phyloP scores from a whole-genome alignment of 2,888 invertebrate species.

The Drepana falcataria region DNA sequence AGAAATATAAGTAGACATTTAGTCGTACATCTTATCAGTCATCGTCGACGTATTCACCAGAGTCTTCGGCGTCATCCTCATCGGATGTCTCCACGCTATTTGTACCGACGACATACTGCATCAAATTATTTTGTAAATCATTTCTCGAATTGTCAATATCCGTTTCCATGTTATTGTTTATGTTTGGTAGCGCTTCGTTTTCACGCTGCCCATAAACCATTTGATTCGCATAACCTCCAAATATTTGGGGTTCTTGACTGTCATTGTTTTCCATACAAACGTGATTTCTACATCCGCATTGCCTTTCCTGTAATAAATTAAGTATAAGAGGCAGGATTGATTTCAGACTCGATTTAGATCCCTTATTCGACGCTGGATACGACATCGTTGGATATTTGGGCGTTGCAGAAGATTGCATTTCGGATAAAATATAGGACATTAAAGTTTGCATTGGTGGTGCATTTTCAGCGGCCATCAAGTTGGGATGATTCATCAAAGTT shows the following conservation, averaged over 20 bases:
- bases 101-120: slow-evolving; percentile 13
- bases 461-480: slow-evolving; percentile 18
- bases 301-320: slow-evolving; percentile 52
- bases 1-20: slow-evolving; percentile 5
- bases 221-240: slow-evolving; percentile 39
- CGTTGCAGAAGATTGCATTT: slow-evolving; percentile 14
- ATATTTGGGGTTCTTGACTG: slow-evolving; percentile 23
- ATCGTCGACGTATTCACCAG: slow-evolving; percentile 22
- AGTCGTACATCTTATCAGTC: slow-evolving; percentile 17
- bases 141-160: slow-evolving; percentile 9
- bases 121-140: slow-evolving; percentile 7
- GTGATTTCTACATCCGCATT: slow-evolving; percentile 37
- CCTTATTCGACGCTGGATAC: slow-evolving; percentile 16
- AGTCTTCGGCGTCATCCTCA: slow-evolving; percentile 28
- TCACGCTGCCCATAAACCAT: slow-evolving; percentile 27
- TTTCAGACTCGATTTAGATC: slow-evolving; percentile 45
- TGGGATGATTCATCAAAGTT: slow-evolving; percentile 20
- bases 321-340: slow-evolving; percentile 55
- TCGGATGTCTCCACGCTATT: slow-evolving; percentile 33
- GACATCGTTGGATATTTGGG: slow-evolving; percentile 14
- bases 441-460: slow-evolving; percentile 21
- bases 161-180: slow-evolving; percentile 11
- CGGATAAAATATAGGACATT: slow-evolving; percentile 27
- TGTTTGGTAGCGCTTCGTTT: slow-evolving; percentile 13
- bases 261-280: slow-evolving; percentile 23